Conservation (phyloP, 2,113 vertebrate genomes). For the Pollimyrus isidori region DNA sequence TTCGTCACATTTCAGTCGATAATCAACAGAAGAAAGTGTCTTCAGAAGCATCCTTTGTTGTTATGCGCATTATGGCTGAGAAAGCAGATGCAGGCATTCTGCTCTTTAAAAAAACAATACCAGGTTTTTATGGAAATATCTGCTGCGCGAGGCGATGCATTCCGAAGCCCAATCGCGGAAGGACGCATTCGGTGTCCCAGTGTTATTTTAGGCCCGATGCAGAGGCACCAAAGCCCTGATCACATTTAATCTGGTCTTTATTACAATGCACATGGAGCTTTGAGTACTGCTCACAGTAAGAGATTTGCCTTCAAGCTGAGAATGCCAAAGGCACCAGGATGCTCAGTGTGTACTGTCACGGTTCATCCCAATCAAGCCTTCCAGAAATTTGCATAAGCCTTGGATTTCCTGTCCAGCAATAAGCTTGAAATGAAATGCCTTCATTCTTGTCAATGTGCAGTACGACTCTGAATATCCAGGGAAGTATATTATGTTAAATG, state of each 20-base stretch:
- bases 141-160: neutral
- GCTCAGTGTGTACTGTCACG: neutral
- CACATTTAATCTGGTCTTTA: constrained; percentile 12
- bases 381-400: constrained; percentile 14
- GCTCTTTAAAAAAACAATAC: neutral
- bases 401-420: constrained; percentile 7
- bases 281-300: neutral
- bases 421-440: constrained; percentile 4
- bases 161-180: neutral
- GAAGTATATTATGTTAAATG: neutral
- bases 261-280: neutral
- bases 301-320: neutral
- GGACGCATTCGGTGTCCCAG: neutral
- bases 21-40: neutral
- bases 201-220: constrained; percentile 10
- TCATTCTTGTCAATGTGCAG: neutral
- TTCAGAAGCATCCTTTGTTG: neutral
- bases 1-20: neutral
- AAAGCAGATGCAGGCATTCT: too few relatives aligned
- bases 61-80: neutral
- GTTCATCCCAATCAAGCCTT: neutral
- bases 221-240: neutral
- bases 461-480: neutral
- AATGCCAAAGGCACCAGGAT: neutral
- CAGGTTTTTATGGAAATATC: neutral